A percentile compares a stretch with the other conserved stretches of the same genome.
phyloP scores from a whole-genome alignment of 2,113 vertebrate genomes.

The Mus musculus region GRCm39 chr12:84581001-84581500 shows the following conservation, averaged over 20 bases:
- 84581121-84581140: conserved; percentile 85
- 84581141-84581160: neutral
- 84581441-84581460: too few relatives aligned
- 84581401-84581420: neutral
- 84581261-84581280: neutral
- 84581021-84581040: conserved; percentile 66
- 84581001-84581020: conserved; percentile 74
- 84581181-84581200: neutral
- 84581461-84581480: neutral
- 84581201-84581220: neutral
- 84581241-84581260: neutral
- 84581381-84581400: neutral
- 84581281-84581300: too few relatives aligned
- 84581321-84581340: too few relatives aligned
- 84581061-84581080: conserved; percentile 70
- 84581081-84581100: conserved; percentile 71
- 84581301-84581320: neutral
- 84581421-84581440: neutral
- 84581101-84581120: conserved; percentile 75
- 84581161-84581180: neutral
- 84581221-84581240: neutral
- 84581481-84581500: neutral
- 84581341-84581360: neutral
- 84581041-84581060: conserved; percentile 28
- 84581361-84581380: neutral